Percentiles rank a stretch among this genome's conserved stretches.
Conservation (phyloP, 2,797 vertebrate species). For the Chloroceryle amazona region DNA sequence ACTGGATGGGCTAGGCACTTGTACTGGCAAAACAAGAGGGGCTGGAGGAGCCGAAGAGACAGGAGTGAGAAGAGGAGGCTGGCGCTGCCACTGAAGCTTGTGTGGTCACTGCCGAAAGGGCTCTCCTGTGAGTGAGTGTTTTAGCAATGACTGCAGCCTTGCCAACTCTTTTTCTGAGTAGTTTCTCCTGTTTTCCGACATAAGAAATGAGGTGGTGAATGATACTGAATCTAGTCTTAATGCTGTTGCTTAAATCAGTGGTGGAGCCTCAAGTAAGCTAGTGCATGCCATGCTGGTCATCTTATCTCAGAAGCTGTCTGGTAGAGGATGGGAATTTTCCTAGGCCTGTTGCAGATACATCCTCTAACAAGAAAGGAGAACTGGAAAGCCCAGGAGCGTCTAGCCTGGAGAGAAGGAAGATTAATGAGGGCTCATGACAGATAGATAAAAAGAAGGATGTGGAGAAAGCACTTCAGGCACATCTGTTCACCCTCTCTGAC, state of each 20-base stretch:
- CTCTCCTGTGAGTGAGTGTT: background rate
- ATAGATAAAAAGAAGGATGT: background rate
- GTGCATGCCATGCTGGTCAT: background rate
- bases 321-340: constrained; percentile 7
- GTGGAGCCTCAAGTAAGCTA: background rate
- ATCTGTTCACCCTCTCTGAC: background rate
- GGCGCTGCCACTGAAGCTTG: background rate
- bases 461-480: background rate
- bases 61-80: background rate
- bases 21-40: background rate
- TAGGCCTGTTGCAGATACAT: background rate
- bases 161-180: background rate
- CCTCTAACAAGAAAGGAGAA: constrained; percentile 1
- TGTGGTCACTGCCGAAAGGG: background rate
- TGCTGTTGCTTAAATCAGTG: background rate
- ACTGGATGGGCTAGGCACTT: background rate
- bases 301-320: constrained; percentile 31
- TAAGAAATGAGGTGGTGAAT: background rate
- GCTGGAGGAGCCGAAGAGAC: background rate
- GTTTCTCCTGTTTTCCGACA: background rate
- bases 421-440: background rate
- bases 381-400: background rate
- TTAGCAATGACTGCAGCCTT: background rate
- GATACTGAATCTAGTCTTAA: background rate
- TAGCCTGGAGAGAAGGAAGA: constrained; percentile 11